Evolutionary conservation across 2,797 vertebrate species (phyloP).

Genomic region (Synaphobranchus kaupii): DNA sequence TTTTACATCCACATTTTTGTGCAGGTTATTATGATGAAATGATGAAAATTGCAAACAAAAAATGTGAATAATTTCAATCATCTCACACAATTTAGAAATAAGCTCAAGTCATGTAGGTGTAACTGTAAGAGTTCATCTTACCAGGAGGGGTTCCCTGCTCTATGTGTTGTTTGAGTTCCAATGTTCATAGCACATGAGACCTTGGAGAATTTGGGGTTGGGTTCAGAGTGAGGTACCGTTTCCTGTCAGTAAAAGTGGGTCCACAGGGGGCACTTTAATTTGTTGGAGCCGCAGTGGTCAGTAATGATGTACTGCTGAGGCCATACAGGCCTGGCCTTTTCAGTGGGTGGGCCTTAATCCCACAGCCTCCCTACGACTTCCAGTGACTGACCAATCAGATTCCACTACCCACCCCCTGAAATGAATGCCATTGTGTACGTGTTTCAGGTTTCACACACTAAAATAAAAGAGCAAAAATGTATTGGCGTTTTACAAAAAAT

Average conservation of each 20-base stretch:
- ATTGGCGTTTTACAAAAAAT: neutral
- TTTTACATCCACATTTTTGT: neutral
- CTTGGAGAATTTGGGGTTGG: neutral
- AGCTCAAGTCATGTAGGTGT: neutral
- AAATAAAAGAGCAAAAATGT: neutral
- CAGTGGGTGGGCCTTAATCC: neutral
- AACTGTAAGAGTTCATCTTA: neutral
- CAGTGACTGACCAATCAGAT: neutral
- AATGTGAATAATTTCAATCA: neutral
- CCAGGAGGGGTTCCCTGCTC: neutral
- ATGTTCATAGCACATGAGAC: neutral
- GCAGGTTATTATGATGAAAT: neutral
- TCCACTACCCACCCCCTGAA: neutral
- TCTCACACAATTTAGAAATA: neutral
- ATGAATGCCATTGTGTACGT: neutral
- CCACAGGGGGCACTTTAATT: conserved; percentile 5
- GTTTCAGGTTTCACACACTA: neutral
- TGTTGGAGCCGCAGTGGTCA: neutral
- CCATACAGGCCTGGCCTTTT: neutral
- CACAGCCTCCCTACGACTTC: neutral
- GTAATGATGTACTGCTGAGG: neutral
- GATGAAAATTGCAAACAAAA: neutral
- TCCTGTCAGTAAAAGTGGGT: neutral
- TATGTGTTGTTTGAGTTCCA: neutral
- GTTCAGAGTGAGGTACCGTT: neutral